Conservation (phyloP, 2,113 vertebrate species). For the Zosterops japonicus region DNA sequence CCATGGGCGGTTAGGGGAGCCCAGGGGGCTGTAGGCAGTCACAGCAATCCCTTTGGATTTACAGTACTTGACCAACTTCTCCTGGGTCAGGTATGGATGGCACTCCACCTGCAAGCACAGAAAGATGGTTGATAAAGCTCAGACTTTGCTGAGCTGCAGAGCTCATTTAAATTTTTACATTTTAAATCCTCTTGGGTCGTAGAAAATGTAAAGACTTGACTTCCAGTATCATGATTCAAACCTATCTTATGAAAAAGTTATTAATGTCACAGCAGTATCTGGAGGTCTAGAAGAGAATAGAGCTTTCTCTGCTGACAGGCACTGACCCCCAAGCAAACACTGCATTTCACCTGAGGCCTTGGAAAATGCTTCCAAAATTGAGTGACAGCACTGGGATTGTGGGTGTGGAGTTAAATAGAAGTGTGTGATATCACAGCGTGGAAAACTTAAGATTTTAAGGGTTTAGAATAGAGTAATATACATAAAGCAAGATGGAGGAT, state of each 20-base stretch:
- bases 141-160: background rate
- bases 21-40: conserved; percentile 87
- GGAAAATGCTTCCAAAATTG: too few relatives aligned
- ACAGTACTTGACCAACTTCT: conserved; percentile 83
- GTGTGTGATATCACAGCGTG: too few relatives aligned
- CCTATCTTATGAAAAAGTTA: background rate
- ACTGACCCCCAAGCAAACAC: too few relatives aligned
- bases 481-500: too few relatives aligned
- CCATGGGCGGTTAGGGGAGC: conserved; percentile 85
- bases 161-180: background rate
- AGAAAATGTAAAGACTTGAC: background rate
- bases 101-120: conserved; percentile 81
- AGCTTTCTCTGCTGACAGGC: background rate
- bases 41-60: conserved; percentile 80
- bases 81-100: conserved; percentile 90
- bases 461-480: too few relatives aligned
- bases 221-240: background rate
- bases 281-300: background rate
- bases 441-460: too few relatives aligned
- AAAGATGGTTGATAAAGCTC: background rate
- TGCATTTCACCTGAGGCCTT: too few relatives aligned
- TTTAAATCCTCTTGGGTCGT: background rate
- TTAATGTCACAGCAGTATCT: background rate
- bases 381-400: too few relatives aligned
- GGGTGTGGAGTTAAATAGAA: too few relatives aligned